Base-by-base conservation (phyloP, 2,113 vertebrate genomes). In the Platycercus adscitus region DNA sequence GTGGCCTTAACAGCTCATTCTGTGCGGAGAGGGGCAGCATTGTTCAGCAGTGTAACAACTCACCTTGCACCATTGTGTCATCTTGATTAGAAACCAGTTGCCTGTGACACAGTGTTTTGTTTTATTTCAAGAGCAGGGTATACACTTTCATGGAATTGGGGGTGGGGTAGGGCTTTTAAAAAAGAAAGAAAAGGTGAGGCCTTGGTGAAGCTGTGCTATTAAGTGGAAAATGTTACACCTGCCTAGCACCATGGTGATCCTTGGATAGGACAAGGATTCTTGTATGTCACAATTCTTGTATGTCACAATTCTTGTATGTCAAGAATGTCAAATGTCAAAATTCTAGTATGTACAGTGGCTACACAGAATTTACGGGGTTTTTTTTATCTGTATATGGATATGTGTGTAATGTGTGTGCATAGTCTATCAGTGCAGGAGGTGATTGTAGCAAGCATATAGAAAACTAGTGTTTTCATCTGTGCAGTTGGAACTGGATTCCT, bases 201-300 rank as follows among this genome's bases (percentile, higher is more conserved):
- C 29, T 88, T 77, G 17, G 10, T 43, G 49, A 31, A 94, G 72
- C 50, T 94, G 63, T 89, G 86, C n/a, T 84, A 76, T 68, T 47
- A 88, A 60, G 88, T 89, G 56, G 69, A 93, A 98, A 96, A 94
- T 92, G 43, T 88, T 91, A 43, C 65, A 63, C 58, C 43, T 88
- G 33, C 35, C 6, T 58, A 46, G 79, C 18, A 20, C 25, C n/a
- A 18, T 6, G n/a, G 47, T 93, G 81, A 86, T 95, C 60, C 91
- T 73, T 47, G 49, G 16, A 47, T 53, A 41, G 64, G 58, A 33
- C 14, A 65, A 91, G 56, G 33, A 35, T 35, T n/a, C 21, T 58
- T 58, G 56, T 35, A 12, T 41, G 64, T 53, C 25, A 61, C 60
- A 73, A 18, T 66, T 60, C 9, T 58, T 58, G 56, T n/a, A 15